A percentile compares a stretch with the other conserved stretches of the same genome.
Conservation (phyloP, 2,797 vertebrate species). For the Synanceia verrucosa region DNA sequence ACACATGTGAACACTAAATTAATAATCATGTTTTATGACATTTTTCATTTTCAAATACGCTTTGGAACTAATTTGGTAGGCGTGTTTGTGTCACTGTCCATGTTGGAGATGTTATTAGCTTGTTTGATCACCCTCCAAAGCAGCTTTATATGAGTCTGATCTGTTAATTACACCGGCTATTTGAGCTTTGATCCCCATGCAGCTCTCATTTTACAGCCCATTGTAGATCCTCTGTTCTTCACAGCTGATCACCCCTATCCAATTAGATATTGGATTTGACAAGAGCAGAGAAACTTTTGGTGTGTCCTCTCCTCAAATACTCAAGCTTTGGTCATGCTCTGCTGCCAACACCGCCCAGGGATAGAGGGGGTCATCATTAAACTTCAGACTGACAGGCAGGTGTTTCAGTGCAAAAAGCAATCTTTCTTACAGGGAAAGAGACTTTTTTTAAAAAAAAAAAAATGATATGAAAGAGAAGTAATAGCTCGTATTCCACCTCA, state of each 20-base stretch:
- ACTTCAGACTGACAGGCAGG: constrained; percentile 36
- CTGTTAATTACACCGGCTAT: constrained; percentile 61
- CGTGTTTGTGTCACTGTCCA: neutral
- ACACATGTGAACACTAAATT: constrained; percentile 19
- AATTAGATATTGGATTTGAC: constrained; percentile 76
- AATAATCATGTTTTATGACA: neutral
- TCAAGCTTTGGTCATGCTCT: constrained; percentile 68
- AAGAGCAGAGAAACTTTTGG: constrained; percentile 64
- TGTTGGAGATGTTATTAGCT: constrained; percentile 20
- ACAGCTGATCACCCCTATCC: constrained; percentile 71
- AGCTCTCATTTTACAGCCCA: constrained; percentile 58
- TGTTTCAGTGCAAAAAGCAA: constrained; percentile 33
- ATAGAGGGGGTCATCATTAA: constrained; percentile 50
- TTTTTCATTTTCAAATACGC: neutral
- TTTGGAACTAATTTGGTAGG: neutral
- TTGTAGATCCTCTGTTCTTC: constrained; percentile 49
- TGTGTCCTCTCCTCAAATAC: constrained; percentile 45
- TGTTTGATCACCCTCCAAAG: constrained; percentile 42
- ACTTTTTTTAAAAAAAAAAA: too few species aligned
- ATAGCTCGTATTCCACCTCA: neutral
- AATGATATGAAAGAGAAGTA: constrained; percentile 1
- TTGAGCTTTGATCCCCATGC: constrained; percentile 66
- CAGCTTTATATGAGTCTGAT: constrained; percentile 35
- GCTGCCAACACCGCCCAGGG: constrained; percentile 66
- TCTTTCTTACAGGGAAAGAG: constrained; percentile 8